Evolutionary conservation across 2,797 vertebrate species (phyloP), one percentile per base, ranked within the genome.

Genomic region (Sarcoramphus papa): DNA sequence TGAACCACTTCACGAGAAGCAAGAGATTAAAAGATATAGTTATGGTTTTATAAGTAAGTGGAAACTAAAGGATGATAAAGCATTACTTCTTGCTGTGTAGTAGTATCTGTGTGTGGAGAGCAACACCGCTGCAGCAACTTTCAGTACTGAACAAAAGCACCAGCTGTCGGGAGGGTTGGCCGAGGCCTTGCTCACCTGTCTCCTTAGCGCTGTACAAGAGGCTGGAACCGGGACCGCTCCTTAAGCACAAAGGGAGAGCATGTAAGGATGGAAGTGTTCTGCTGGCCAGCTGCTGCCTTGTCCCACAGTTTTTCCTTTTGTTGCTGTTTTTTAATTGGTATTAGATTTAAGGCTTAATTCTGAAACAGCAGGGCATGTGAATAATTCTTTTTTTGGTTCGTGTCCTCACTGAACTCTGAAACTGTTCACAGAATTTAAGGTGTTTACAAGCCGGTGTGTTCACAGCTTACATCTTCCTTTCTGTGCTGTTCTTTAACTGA

Each of bases 121-220:
- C 2, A 47, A 28, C 8, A 2, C 7, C 28, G 16, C 17, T 31
- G 27, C 22, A 23, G 48, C 6, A 1, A 9, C 2, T 2, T 10
- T 13, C 5, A 11, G 5, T 6, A 5, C 1, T 24, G 18, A 13
- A 31, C 5, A 12, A 6, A 37, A 54, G 23, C 20, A 9, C 6
- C 7, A 25, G 31, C 20, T 20, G 3, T 13, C 16, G 15, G 31
- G 9, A 43, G 28, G 28, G 8, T 2, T 21, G 31, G 6, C 2
- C 28, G 2, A 12, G 7, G 23, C 5, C 6, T 16, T 25, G 25
- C 8, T 53, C 2, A 1, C 16, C 1, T 18, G 0, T 41, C 9
- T 56, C 18, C 8, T 48, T 16, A 35, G 43, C 5, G 1, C 23
- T 57, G 33, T 5, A 4, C 3, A 1, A 24, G 35, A 23, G 4